Evolutionary conservation across 2,888 invertebrate genomes (phyloP).

Genomic region (Chironomus tentans): DNA sequence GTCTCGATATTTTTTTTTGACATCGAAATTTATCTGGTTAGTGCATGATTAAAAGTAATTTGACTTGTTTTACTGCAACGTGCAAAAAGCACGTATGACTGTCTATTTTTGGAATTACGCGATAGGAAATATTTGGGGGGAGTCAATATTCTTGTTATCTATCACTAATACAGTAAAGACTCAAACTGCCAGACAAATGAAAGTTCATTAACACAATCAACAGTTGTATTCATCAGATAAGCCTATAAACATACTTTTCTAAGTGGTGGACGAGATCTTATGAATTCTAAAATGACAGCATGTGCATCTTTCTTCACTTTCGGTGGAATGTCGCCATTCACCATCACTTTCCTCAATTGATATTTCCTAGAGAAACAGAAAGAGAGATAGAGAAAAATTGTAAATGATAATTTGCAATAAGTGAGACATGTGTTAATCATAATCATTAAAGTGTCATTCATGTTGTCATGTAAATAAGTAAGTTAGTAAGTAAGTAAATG

Average conservation of each 20-base stretch:
- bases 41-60: too few species aligned
- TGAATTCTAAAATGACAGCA: slow-evolving; percentile 91
- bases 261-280: slow-evolving; percentile 86
- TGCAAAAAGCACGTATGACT: too few species aligned
- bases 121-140: too few species aligned
- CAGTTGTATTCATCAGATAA: neutral
- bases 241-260: slow-evolving; percentile 57
- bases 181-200: too few species aligned
- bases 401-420: neutral
- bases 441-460: neutral
- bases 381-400: neutral
- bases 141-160: too few species aligned
- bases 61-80: too few species aligned
- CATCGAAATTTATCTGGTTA: too few species aligned
- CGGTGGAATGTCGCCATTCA: slow-evolving; percentile 71
- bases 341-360: slow-evolving; percentile 75
- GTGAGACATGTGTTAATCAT: neutral
- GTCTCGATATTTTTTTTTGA: too few species aligned
- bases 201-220: too few species aligned
- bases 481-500: neutral
- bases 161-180: too few species aligned
- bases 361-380: slow-evolving; percentile 48
- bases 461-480: too few species aligned
- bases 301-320: slow-evolving; percentile 91
- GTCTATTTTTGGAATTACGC: too few species aligned